Evolutionary conservation across 2,113 vertebrate species (phyloP), one percentile per base, ranked within the genome.

Genomic region (Antechinus flavipes): DNA sequence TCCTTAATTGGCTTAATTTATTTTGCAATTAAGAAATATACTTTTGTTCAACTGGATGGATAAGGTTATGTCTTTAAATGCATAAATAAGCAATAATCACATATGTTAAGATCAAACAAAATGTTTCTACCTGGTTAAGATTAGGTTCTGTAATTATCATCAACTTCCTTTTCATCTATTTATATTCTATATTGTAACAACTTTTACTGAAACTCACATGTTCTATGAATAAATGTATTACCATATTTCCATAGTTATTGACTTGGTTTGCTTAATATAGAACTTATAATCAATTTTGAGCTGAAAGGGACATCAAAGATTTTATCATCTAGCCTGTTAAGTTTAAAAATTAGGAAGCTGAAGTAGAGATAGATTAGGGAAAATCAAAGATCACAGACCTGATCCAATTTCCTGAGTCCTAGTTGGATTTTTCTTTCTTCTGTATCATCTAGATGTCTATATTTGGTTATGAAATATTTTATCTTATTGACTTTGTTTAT

Each of bases 81-180:
- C 26, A 89, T n/a, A 95, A 93, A 25, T 9, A 49, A 96, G 11
- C 16, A 25, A 91, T 53, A 35, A 58, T 30, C 30, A 94, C 47
- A 12, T 61, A 54, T 93, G 25, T 58, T 46, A 54, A 94, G 7
- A 91, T 94, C 50, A 96, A 96, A 95, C 91, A 54, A 92, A 91
- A 61, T 53, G 4, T 94, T 96, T 94, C 90, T 96, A 97, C 93
- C 94, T 98, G 94, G 90, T 97, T 97, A 95, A 98, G 98, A 97
- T 98, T 97, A 96, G 52, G 96, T 96, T 98, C 90, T 54, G 56
- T 93, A 10, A 90, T 94, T 58, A 61, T 95, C 89, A 93, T 95
- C 90, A 92, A 95, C 61, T 22, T 93, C n/a, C 7, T 47, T 54
- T 97, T 61, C 97, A 91, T 96, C 91, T 95, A 98, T 97, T 96